Evolutionary conservation across 1,140 invertebrate genomes (phyloP), one percentile per base, ranked within the genome.

Genomic region (Plodia interpunctella): DNA sequence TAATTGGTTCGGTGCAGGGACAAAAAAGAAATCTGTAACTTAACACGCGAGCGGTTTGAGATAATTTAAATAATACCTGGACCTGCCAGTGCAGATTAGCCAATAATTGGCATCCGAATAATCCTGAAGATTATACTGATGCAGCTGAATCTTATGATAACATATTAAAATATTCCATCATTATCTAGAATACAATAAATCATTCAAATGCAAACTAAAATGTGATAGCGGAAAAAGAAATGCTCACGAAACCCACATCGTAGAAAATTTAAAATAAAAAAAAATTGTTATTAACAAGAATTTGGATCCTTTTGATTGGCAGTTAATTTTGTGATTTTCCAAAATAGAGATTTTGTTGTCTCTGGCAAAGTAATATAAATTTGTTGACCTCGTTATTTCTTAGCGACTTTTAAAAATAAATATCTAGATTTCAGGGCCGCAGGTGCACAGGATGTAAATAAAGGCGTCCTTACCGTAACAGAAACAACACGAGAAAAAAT

Each of bases 1-100:
- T 75, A 76, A 80, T 80, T 84, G 81, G 74, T 79, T 69, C 62
- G 68, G 76, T 76, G 71, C 64, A 70, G 68, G 70, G 74, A 82
- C 74, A 85, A 87, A 87, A 83, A 87, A 80, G 52, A 63, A 59
- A 78, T 78, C 71, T 76, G 70, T 72, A 81, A 74, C 68, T 68
- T 38, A 60, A 80, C 82, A 88, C 79, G 85, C 85, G 71, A 83
- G 56, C 62, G 50, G 38, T 59, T 58, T n/a, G 63, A 68, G 68
- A 68, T 79, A 70, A 84, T 87, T 84, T 83, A 63, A 78, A 84
- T 84, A 80, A 81, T 82, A 63, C 65, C 58, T 77, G 76, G 77
- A 76, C 75, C 76, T 81, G 80, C 74, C 70, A 62, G 69, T 76
- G 73, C 60, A 63, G 68, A 76, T 75, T 67, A 9, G 21, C 5